A percentile compares a stretch with the other conserved stretches of the same genome.
These are phyloP conservation scores for Bostrychus sinensis DNA, from an alignment of 2,113 vertebrate species.

Conservation along the genomic window DNA sequence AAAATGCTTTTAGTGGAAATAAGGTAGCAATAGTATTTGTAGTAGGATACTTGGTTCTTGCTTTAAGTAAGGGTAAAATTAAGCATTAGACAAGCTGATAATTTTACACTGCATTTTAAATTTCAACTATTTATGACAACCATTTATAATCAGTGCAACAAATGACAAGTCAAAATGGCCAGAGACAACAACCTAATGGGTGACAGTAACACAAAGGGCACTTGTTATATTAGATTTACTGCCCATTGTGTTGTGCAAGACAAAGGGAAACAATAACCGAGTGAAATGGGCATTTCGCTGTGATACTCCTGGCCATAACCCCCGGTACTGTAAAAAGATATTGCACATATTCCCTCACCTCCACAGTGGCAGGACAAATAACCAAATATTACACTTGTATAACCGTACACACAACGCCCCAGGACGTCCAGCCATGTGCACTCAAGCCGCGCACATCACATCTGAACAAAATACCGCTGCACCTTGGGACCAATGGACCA, in stretches of 20 bases:
- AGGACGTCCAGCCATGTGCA: conserved; percentile 16
- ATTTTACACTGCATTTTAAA: not conserved
- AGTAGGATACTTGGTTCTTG: too few species aligned
- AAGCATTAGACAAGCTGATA: not conserved
- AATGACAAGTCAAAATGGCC: not conserved
- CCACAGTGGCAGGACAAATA: conserved; percentile 39
- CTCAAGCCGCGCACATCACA: conserved; percentile 19
- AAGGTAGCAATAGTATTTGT: too few species aligned
- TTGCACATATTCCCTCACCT: conserved; percentile 46
- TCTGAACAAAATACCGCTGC: conserved; percentile 26
- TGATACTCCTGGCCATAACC: conserved; percentile 23
- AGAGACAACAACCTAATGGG: not conserved
- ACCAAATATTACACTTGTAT: conserved; percentile 49
- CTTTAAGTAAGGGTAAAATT: too few species aligned
- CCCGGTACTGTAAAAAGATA: conserved; percentile 46
- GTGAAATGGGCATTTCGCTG: conserved; percentile 18
- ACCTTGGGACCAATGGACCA: conserved; percentile 48
- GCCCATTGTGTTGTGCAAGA: conserved; percentile 7
- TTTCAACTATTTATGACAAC: not conserved
- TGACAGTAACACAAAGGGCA: not conserved
- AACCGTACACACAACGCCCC: conserved; percentile 28
- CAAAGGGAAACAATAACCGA: conserved; percentile 41
- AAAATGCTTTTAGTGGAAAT: too few species aligned
- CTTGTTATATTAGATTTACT: conserved; percentile 16
- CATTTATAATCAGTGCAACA: not conserved